A percentile compares a stretch with the other conserved stretches of the same genome.
Evolutionary conservation across 2,113 vertebrate species (phyloP).

Genomic region (Myotis davidii): DNA sequence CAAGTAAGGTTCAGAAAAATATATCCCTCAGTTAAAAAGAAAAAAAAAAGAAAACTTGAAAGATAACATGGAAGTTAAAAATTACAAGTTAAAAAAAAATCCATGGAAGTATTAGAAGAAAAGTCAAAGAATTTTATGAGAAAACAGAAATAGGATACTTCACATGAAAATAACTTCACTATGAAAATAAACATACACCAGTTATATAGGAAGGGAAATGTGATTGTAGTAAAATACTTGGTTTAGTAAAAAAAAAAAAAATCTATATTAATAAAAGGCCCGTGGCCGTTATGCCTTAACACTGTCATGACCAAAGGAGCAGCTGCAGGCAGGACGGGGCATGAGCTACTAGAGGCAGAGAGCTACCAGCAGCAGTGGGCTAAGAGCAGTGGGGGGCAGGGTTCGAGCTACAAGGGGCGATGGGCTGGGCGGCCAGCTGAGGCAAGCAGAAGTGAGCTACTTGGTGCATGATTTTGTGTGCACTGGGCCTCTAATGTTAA

Average conservation of each 20-base stretch:
- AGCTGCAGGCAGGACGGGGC: too few species aligned
- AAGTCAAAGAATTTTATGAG: background rate
- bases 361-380: too few species aligned
- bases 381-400: too few species aligned
- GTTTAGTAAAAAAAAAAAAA: background rate
- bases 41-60: background rate
- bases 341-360: too few species aligned
- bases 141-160: background rate
- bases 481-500: too few species aligned
- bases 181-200: background rate
- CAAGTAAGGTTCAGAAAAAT: background rate
- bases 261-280: too few species aligned
- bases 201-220: background rate
- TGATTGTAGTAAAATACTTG: background rate
- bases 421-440: too few species aligned
- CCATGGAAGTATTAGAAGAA: constrained; percentile 24
- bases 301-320: too few species aligned
- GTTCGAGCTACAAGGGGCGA: too few species aligned
- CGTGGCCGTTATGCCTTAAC: too few species aligned
- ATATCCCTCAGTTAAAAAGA: background rate
- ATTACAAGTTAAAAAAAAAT: background rate
- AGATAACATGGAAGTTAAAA: background rate
- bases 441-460: too few species aligned
- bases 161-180: background rate
- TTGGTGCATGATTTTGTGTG: too few species aligned